phyloP scores from a whole-genome alignment of 2,113 vertebrate genomes.

The Aspidoscelis tigris region DNA sequence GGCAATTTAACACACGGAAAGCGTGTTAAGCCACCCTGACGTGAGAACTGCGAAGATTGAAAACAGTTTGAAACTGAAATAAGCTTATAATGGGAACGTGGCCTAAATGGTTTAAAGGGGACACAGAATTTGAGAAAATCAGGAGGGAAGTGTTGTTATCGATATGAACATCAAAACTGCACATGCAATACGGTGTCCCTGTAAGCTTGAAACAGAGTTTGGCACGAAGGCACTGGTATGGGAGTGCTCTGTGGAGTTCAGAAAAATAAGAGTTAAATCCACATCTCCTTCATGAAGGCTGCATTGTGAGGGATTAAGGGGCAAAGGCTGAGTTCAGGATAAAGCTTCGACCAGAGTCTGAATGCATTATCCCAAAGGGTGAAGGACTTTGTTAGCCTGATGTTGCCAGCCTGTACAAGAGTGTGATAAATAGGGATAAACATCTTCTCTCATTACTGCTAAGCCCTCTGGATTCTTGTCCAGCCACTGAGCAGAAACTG shows the following conservation, averaged over 20 bases:
- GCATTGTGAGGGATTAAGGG: background rate
- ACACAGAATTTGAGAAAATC: background rate
- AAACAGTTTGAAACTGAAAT: too few relatives aligned
- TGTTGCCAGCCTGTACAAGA: constrained; percentile 25
- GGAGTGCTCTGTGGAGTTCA: background rate
- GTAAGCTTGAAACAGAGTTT: background rate
- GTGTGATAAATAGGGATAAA: constrained; percentile 72
- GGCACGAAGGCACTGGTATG: background rate
- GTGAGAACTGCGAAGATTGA: too few relatives aligned
- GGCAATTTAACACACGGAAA: too few relatives aligned
- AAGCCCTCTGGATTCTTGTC: constrained; percentile 35
- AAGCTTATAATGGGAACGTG: too few relatives aligned
- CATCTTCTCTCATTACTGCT: constrained; percentile 16
- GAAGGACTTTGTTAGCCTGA: constrained; percentile 57
- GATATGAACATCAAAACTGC: background rate
- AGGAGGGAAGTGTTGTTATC: background rate
- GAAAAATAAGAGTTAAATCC: background rate
- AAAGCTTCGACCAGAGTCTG: background rate
- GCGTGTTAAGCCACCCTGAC: too few relatives aligned
- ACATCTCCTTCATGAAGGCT: background rate
- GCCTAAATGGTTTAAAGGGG: background rate
- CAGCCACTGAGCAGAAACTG: rapidly evolving
- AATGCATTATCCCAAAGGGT: constrained; percentile 40
- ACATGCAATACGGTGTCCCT: background rate
- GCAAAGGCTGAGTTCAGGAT: background rate